Percentiles rank a stretch among this genome's conserved stretches.
Conservation (phyloP, 2,113 vertebrate species). For the Manacus vitellinus region DNA sequence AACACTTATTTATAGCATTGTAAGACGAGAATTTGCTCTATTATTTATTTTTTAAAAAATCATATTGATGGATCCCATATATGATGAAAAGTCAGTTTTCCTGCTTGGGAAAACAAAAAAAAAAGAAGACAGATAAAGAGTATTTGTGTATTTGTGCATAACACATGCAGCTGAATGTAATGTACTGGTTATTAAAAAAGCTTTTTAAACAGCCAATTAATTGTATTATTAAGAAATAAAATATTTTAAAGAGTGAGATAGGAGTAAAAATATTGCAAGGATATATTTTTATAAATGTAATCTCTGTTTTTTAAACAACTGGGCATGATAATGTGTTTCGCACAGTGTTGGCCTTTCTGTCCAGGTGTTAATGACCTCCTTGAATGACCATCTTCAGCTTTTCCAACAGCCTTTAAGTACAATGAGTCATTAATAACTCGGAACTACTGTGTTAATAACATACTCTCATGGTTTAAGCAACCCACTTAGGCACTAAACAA, state of each 20-base stretch:
- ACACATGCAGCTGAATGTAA: not conserved
- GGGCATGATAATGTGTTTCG: not conserved
- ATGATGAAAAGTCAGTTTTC: not conserved
- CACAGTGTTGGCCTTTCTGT: not conserved
- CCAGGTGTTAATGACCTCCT: constrained; percentile 16
- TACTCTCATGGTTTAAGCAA: constrained; percentile 10
- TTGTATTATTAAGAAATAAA: not conserved
- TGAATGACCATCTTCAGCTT: constrained; percentile 45
- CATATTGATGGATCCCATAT: not conserved
- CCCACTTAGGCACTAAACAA: constrained; percentile 23
- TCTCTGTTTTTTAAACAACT: not conserved
- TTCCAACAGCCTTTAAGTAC: constrained; percentile 6
- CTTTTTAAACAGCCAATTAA: not conserved
- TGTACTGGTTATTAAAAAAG: not conserved
- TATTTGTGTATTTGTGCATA: not conserved
- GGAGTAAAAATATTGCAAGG: not conserved
- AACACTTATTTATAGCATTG: not conserved
- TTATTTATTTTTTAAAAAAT: not conserved
- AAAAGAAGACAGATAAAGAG: not conserved
- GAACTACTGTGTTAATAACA: not conserved
- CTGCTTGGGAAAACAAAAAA: not conserved
- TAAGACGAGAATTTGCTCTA: not conserved
- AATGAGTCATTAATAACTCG: constrained; percentile 20
- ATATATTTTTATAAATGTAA: not conserved
- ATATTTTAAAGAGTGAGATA: not conserved